Evolutionary conservation across 2,888 invertebrate species (phyloP).

Genomic region (Geotrupes spiniger): DNA sequence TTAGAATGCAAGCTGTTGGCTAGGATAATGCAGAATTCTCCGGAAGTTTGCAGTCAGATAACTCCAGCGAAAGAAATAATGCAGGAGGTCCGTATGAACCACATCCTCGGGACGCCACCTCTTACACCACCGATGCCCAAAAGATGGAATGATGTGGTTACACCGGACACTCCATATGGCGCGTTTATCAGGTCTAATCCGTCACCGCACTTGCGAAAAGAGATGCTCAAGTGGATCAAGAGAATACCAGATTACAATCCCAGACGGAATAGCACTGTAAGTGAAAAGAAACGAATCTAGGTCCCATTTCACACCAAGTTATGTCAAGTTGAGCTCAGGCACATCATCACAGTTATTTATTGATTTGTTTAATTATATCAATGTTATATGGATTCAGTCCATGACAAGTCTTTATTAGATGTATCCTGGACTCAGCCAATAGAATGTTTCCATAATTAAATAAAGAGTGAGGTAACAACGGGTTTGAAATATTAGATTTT

Average conservation of each 20-base stretch:
- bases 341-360: not conserved
- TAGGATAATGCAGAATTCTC: slow-evolving; percentile 8
- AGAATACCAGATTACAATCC: slow-evolving; percentile 50
- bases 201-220: slow-evolving; percentile 53
- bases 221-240: slow-evolving; percentile 52
- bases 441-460: too few species aligned
- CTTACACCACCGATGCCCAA: slow-evolving; percentile 38
- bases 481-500: too few species aligned
- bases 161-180: slow-evolving; percentile 59
- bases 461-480: too few species aligned
- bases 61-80: slow-evolving; percentile 44
- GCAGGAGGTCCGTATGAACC: slow-evolving; percentile 38
- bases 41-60: slow-evolving; percentile 11
- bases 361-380: not conserved
- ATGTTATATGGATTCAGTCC: too few species aligned
- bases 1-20: slow-evolving; percentile 15
- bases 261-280: slow-evolving; percentile 47
- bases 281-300: too few species aligned
- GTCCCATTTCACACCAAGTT: not conserved
- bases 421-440: too few species aligned
- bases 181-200: slow-evolving; percentile 52
- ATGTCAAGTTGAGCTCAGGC: not conserved
- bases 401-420: too few species aligned
- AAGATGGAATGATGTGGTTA: slow-evolving; percentile 48
- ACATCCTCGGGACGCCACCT: slow-evolving; percentile 35